Conservation (phyloP, 2,888 invertebrate genomes). For the Melinopterus prodromus region DNA sequence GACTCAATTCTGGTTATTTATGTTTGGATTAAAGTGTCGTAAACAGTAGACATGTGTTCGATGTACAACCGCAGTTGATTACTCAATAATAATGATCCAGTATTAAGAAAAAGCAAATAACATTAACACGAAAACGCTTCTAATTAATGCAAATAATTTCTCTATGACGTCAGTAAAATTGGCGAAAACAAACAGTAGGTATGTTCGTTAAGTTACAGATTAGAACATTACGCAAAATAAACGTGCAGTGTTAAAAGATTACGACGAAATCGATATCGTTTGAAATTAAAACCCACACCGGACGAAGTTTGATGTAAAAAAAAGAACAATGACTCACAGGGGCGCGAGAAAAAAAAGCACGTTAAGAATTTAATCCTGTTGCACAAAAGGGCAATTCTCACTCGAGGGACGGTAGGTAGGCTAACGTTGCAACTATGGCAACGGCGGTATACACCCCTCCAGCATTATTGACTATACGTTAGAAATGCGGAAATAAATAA, state of each 20-base stretch:
- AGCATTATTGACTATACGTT: neutral
- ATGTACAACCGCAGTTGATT: neutral
- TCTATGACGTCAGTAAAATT: neutral
- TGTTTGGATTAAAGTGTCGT: neutral
- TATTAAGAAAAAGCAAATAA: too few relatives aligned
- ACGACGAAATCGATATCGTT: neutral
- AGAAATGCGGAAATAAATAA: neutral
- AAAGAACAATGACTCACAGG: neutral
- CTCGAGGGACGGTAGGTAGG: neutral
- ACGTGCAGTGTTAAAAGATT: too few relatives aligned
- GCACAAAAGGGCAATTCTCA: neutral
- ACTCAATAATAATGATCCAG: too few relatives aligned
- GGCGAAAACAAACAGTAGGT: neutral
- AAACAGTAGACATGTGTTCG: neutral
- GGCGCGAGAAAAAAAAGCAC: neutral
- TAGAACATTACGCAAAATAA: too few relatives aligned
- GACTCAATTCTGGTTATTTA: neutral
- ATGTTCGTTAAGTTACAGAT: too few relatives aligned
- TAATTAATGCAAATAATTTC: neutral
- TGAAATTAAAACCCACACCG: neutral
- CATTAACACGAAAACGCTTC: neutral
- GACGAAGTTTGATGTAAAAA: neutral
- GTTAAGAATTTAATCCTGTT: neutral
- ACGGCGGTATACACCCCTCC: neutral
- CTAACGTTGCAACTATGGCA: neutral